phyloP scores from a whole-genome alignment of 2,888 invertebrate genomes.

The Mimachlamys varia region DNA sequence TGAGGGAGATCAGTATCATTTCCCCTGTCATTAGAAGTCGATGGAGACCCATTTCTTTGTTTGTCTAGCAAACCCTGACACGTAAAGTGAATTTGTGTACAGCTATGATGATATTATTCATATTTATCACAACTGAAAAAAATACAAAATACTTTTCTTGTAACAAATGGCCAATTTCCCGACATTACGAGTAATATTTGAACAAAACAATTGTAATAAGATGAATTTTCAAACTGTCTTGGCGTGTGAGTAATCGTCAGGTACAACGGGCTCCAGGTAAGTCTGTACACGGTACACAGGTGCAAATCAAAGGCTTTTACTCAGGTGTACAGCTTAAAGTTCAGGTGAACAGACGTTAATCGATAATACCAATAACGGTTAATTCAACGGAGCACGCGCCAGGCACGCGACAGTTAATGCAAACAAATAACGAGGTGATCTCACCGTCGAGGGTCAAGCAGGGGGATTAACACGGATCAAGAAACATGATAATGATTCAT shows the following conservation, averaged over 20 bases:
- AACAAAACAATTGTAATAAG: neutral
- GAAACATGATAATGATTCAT: neutral
- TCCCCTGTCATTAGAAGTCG: no score
- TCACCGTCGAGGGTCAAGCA: neutral
- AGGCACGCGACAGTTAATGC: constrained; percentile 28
- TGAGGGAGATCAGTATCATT: no score
- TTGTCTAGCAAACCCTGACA: neutral
- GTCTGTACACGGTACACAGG: neutral
- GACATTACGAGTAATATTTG: neutral
- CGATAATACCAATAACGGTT: constrained; percentile 10
- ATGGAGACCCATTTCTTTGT: neutral
- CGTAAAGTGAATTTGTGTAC: neutral
- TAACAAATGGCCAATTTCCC: no score
- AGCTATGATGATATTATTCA: no score
- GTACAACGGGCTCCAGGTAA: neutral
- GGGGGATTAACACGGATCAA: neutral
- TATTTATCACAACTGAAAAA: no score
- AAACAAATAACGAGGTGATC: neutral
- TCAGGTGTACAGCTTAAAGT: neutral
- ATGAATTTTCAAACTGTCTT: neutral
- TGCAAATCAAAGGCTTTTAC: neutral
- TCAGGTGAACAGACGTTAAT: neutral
- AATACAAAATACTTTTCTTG: no score
- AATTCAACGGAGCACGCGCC: neutral
- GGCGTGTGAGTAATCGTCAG: neutral